These are phyloP conservation scores for Aphrocallistes beatrix DNA, from an alignment of 37 sponge, comb jelly and placozoan species.

Conservation along the genomic window DNA sequence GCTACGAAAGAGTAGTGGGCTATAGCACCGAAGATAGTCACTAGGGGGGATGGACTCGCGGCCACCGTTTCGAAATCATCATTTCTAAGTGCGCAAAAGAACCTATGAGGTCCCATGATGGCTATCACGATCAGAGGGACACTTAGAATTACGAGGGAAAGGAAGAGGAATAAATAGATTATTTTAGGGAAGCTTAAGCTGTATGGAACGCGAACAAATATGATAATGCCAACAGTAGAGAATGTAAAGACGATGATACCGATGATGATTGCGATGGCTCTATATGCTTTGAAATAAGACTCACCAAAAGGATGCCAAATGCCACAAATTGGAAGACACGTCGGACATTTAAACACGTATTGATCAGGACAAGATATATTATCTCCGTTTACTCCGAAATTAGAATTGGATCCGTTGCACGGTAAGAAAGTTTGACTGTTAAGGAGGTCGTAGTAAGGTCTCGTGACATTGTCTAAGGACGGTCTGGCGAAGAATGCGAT, in stretches of 20 bases:
- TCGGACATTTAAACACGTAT: not conserved
- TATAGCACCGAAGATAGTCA: not conserved
- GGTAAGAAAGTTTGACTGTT: too few relatives aligned
- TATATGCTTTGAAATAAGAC: not conserved
- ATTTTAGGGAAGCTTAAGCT: not conserved
- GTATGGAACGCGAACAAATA: not conserved
- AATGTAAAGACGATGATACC: not conserved
- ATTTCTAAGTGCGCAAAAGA: not conserved
- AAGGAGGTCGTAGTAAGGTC: not conserved
- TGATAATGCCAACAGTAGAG: not conserved
- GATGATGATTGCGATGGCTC: not conserved
- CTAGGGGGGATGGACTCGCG: not conserved
- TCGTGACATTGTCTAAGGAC: not conserved
- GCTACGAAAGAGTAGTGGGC: not conserved
- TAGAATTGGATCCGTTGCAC: not conserved
- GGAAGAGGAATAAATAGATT: not conserved
- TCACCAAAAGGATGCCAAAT: slow-evolving; percentile 1
- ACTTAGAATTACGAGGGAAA: not conserved
- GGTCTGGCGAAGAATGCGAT: not conserved
- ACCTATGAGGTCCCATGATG: not conserved
- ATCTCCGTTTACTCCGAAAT: not conserved
- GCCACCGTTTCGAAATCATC: not conserved
- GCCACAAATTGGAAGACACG: not conserved
- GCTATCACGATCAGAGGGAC: not conserved
- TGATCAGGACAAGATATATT: not conserved